Percentiles rank a stretch among this genome's conserved stretches.
These are phyloP conservation scores for Malurus elegans DNA, from an alignment of 2,113 vertebrate species.

Conservation along the genomic window DNA sequence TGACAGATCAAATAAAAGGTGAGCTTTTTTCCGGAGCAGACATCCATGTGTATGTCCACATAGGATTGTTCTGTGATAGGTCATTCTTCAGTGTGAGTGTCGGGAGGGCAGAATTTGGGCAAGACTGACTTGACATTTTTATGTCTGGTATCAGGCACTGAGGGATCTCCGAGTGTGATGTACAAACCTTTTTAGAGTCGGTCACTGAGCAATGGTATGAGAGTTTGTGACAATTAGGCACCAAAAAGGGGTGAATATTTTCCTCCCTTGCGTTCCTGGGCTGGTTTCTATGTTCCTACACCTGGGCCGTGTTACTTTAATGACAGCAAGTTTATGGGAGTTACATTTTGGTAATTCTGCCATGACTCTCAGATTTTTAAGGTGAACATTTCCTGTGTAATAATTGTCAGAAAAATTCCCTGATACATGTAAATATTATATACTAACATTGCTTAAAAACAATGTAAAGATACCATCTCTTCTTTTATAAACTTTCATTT, in stretches of 20 bases:
- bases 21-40: not conserved
- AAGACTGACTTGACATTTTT: not conserved
- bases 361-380: not conserved
- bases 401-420: not conserved
- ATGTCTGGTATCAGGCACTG: not conserved
- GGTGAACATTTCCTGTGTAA: not conserved
- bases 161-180: not conserved
- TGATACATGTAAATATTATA: not conserved
- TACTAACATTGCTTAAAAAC: not conserved
- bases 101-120: not conserved
- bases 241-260: not conserved
- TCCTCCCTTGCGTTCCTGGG: not conserved
- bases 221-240: not conserved
- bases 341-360: not conserved
- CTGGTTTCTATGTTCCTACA: not conserved
- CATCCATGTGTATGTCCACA: fast-evolving
- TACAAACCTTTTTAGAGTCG: not conserved
- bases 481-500: not conserved
- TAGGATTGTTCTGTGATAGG: not conserved
- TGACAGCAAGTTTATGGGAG: not conserved
- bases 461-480: not conserved
- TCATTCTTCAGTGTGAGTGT: not conserved
- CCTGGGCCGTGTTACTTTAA: not conserved
- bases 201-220: not conserved
- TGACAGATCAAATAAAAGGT: not conserved